Conservation (phyloP, 2,113 vertebrate genomes). For the Oceanites oceanicus region DNA sequence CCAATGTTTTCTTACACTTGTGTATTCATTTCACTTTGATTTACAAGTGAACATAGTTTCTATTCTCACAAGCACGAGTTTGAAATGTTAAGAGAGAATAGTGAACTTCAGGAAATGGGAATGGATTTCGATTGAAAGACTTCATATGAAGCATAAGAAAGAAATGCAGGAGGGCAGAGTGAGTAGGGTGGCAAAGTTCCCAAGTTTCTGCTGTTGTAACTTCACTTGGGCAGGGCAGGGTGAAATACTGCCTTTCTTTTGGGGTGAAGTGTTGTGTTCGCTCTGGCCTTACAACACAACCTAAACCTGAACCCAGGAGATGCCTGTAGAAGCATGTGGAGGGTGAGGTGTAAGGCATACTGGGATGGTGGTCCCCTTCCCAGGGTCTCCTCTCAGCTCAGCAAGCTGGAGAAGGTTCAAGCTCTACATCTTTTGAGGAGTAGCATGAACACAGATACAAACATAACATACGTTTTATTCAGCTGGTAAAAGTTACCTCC, state of each 20-base stretch:
- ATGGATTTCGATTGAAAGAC: neutral
- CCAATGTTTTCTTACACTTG: neutral
- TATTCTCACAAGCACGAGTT: neutral
- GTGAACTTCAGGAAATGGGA: neutral
- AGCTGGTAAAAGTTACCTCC: neutral
- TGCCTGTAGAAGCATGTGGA: neutral
- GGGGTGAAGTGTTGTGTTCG: neutral
- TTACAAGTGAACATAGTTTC: neutral
- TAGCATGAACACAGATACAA: neutral
- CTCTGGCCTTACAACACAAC: neutral
- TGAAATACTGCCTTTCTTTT: neutral
- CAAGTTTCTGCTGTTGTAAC: neutral
- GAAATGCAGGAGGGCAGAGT: neutral
- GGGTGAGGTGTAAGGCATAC: neutral
- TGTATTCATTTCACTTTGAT: neutral
- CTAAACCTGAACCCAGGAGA: neutral
- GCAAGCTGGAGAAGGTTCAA: neutral
- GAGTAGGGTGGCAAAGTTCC: neutral
- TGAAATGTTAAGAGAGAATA: neutral
- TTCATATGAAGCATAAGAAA: rapidly evolving
- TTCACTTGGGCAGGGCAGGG: neutral
- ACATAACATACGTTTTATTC: neutral
- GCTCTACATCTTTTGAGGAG: neutral
- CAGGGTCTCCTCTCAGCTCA: neutral
- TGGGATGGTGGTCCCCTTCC: neutral